phyloP scores from a whole-genome alignment of 2,797 vertebrate species.

The Neopelma chrysocephalum region DNA sequence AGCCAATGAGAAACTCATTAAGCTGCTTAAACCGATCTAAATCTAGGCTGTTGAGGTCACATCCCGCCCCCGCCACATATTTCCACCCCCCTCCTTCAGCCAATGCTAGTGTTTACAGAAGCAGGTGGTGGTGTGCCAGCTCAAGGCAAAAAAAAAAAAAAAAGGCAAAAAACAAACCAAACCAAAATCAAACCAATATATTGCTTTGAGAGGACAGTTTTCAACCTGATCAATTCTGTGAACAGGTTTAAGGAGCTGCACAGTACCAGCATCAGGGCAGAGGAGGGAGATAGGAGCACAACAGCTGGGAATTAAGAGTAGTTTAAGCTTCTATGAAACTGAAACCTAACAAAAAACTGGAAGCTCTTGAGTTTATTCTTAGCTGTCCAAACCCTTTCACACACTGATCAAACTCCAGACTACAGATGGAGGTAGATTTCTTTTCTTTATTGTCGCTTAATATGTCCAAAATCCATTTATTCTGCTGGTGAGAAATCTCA shows the following conservation, averaged over 20 bases:
- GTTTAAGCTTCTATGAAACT: not conserved
- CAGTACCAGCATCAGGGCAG: not conserved
- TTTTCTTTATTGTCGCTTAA: not conserved
- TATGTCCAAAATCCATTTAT: not conserved
- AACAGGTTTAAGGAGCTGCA: not conserved
- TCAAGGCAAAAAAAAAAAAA: not conserved
- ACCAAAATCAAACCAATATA: not conserved
- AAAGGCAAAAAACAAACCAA: not conserved
- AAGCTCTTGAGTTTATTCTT: not conserved
- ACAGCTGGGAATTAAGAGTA: slow-evolving; percentile 20
- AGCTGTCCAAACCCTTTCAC: not conserved
- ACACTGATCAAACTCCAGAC: not conserved
- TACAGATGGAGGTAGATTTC: not conserved
- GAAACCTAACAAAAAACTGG: not conserved
- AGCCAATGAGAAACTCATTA: slow-evolving; percentile 70
- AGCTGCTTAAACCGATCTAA: slow-evolving; percentile 71
- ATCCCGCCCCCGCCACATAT: slow-evolving; percentile 42
- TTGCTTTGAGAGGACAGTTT: not conserved
- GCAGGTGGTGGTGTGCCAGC: slow-evolving; percentile 14
- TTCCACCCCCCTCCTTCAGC: slow-evolving; percentile 43
- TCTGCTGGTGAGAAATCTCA: not conserved
- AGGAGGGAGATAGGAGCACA: not conserved
- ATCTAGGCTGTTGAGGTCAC: slow-evolving; percentile 66
- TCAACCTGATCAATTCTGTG: not conserved
- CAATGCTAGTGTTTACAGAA: slow-evolving; percentile 16